Percentiles rank a stretch among this genome's conserved stretches.
Evolutionary conservation across 2,797 vertebrate species (phyloP).

Genomic region (Poeciliopsis gracilis): DNA sequence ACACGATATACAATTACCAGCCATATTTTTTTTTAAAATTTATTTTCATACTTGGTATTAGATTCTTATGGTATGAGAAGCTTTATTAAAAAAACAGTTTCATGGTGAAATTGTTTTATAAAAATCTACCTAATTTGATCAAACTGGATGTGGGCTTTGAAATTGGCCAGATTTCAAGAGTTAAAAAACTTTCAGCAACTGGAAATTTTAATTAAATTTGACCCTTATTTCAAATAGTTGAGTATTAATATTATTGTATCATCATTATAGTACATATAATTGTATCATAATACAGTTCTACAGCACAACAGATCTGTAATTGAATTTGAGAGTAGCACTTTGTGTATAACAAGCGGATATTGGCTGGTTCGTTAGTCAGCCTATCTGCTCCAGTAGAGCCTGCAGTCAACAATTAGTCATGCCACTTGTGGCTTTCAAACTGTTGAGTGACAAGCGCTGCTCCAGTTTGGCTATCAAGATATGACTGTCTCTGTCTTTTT

Average conservation of each 20-base stretch:
- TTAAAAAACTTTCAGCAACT: background rate
- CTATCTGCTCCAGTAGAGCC: background rate
- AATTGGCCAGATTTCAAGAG: background rate
- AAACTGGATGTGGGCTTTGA: background rate
- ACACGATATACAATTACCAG: background rate
- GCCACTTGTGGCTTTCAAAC: background rate
- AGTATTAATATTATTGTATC: background rate
- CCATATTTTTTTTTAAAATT: background rate
- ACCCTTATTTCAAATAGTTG: background rate
- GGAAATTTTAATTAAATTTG: background rate
- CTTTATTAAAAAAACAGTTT: background rate
- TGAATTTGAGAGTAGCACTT: background rate
- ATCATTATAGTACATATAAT: background rate
- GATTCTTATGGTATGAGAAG: background rate
- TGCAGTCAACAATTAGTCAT: background rate
- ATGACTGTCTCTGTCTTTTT: background rate
- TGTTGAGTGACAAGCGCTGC: background rate
- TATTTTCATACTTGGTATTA: background rate
- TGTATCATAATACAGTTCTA: no score
- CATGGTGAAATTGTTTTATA: background rate
- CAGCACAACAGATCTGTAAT: background rate
- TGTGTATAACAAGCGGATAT: background rate
- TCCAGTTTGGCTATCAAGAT: background rate
- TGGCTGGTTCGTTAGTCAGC: no score
- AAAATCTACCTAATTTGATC: background rate